Base-by-base conservation (phyloP, 2,797 vertebrate species). In the Atherinosoma microstoma region DNA sequence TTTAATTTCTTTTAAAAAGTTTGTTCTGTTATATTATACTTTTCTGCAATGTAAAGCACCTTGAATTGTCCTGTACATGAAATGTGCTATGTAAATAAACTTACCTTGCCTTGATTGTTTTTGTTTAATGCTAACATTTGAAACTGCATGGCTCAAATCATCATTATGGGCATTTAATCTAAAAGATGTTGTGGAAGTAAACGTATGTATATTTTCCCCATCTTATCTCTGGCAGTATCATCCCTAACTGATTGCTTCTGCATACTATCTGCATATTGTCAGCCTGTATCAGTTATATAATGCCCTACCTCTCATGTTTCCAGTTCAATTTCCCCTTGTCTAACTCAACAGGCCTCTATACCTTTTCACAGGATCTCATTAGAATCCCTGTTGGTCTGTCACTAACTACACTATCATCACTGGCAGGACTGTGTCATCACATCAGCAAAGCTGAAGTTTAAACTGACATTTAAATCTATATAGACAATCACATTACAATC, bases 301-400 rank as follows among this genome's bases (percentile, higher is more conserved):
- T 80, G 67, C 38, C 64, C 78, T 49, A 2, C 61, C 76, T 84
- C 76, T 84, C 58, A 51, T 78, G 70, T 76, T 75, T 68, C 77
- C 70, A 64, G 73, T 74, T 69, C 86, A 73, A 90, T 90, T 89
- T 89, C 64, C 42, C 78, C 87, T 76, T 70, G 78, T 77, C 70
- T 82, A 76, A 86, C 77, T 74, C 67, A 63, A n/a, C 70, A 24
- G 30, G 69, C 66, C 84, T 84, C 70, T 70, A 71, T 70, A 67
- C 61, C 40, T 68, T 64, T 71, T 64, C 27, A 67, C 8, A 3
- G 77, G 53, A 85, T 78, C 64, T 89, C 82, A 87, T 89, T 87
- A 87, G 64, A 91, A 78, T 84, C 67, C 64, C 36, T 66, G 66
- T 67, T 35, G 69, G 63, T 58, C 63, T 49, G 65, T 78, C 34